Conservation (phyloP, 2,797 vertebrate species). For the Anisognathus igniventris region DNA sequence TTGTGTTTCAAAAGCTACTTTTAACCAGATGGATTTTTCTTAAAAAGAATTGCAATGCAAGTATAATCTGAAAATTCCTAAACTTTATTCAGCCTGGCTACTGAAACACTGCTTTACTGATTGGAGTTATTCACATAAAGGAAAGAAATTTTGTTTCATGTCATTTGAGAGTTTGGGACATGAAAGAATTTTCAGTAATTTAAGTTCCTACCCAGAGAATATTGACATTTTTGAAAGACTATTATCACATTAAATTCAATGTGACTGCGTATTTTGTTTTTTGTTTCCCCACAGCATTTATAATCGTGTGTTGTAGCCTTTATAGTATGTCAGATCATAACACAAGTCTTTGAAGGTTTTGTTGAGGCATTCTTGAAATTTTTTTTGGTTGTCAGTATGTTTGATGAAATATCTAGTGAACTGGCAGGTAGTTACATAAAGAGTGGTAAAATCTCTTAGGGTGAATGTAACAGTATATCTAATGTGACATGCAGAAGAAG, state of each 20-base stretch:
- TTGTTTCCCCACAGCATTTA: background rate
- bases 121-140: background rate
- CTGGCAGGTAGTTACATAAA: constrained; percentile 15
- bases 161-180: background rate
- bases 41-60: background rate
- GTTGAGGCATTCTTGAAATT: background rate
- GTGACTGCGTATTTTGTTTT: background rate
- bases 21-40: background rate
- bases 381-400: background rate
- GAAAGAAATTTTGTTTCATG: background rate
- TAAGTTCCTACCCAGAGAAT: background rate
- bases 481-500: background rate
- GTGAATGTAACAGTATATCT: background rate
- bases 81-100: background rate
- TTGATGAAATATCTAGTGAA: background rate
- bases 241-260: background rate
- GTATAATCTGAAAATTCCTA: background rate
- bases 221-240: background rate
- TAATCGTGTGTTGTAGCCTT: background rate
- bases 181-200: background rate
- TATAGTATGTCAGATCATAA: background rate
- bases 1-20: background rate
- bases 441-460: background rate
- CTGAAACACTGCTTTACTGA: background rate
- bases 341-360: background rate